Base-by-base conservation (phyloP, 2,113 vertebrate genomes). In the Pterocles burchelli region DNA sequence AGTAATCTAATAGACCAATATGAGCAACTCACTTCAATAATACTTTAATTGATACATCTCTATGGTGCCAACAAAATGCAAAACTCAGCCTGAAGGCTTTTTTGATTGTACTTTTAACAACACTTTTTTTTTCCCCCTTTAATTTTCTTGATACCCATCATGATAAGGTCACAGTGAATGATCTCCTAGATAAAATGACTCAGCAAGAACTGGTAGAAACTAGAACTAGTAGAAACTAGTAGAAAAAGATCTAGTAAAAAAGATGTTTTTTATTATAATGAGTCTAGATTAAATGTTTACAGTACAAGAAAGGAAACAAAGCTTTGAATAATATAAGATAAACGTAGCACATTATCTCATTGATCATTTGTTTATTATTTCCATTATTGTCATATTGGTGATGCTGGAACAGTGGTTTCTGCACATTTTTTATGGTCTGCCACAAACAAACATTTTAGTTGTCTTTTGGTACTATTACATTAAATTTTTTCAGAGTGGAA, bases 81-180 rank as follows among this genome's bases (percentile, higher is more conserved):
- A 71, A 93, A 78, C 16, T 77, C 63, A 51, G 65, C 10, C 4
- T 8, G 11, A 85, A 63, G 12, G 68, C 13, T 25, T 91, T 65
- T 66, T 59, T 52, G 6, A 67, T 33, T 46, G 7, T 46, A 55
- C 29, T 71, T 85, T 68, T 29, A 74, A 46, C 16, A 62, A 3
- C 5, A 57, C 3, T 2, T 36, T 45, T 33, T 11, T 2, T 7
- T 25, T 0, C 1, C 7, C 10, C 11, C 7, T 11, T 26, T 38
- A n/a, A 48, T 65, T 85, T 71, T 72, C 58, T 38, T 29, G 4
- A 89, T 43, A 95, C 13, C 3, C 10, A 29, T 66, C 57, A 78
- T 3, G 8, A 68, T 83, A 70, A n/a, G 17, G 22, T 51, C 55
- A 90, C 62, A 61, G 10, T 26, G 34, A 67, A 86, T 33, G 7